Evolutionary conservation across 2,888 invertebrate species (phyloP).

Genomic region (Lissocephala sabroskyi): DNA sequence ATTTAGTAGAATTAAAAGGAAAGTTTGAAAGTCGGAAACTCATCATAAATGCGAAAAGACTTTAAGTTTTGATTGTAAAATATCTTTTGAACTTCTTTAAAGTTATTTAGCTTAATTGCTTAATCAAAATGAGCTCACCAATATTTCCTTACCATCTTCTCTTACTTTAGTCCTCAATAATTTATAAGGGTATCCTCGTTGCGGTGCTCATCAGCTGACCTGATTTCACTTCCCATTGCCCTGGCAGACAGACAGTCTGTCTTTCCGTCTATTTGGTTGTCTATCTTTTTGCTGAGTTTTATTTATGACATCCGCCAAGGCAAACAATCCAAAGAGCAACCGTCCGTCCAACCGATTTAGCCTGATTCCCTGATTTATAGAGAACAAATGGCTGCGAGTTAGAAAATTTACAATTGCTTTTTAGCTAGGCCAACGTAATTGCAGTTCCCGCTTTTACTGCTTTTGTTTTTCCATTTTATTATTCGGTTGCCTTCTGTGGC

Average conservation of each 20-base stretch:
- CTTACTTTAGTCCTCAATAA: too few species aligned
- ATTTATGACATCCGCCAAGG: slow-evolving; percentile 59
- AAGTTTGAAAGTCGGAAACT: too few species aligned
- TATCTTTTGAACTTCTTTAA: too few species aligned
- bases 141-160: too few species aligned
- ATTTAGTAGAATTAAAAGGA: too few species aligned
- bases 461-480: slow-evolving; percentile 8
- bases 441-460: slow-evolving; percentile 21
- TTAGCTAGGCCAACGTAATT: slow-evolving; percentile 55
- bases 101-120: too few species aligned
- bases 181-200: too few species aligned
- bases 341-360: slow-evolving; percentile 10
- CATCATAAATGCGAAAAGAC: too few species aligned
- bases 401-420: slow-evolving; percentile 63
- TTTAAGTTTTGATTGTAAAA: too few species aligned
- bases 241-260: slow-evolving; percentile 1
- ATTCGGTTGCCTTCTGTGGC: slow-evolving; percentile 44
- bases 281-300: slow-evolving; percentile 59
- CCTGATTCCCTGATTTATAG: slow-evolving; percentile 55
- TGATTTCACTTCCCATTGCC: too few species aligned
- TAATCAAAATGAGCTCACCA: too few species aligned
- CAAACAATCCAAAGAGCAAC: slow-evolving; percentile 14
- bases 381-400: slow-evolving; percentile 60
- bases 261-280: slow-evolving; percentile 24
- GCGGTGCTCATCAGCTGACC: too few species aligned